Conservation (phyloP, 1,140 invertebrate species). For the Drosophila nasuta region DNA sequence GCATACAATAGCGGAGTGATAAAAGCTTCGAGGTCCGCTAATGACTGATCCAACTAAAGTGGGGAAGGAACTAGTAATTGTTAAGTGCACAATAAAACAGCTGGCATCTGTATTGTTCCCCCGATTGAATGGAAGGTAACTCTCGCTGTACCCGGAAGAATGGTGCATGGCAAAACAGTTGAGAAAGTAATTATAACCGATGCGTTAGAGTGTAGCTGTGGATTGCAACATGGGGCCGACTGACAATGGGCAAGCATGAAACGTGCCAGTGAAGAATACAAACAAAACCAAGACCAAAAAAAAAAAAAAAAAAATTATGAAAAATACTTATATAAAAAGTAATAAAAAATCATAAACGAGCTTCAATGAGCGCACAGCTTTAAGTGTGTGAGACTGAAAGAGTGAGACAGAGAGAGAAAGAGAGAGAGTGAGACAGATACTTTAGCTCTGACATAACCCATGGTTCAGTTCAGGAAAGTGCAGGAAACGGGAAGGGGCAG, state of each 20-base stretch:
- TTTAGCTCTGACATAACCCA: conserved; percentile 49
- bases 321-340: conserved; percentile 29
- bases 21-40: background rate
- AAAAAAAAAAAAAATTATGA: conserved; percentile 38
- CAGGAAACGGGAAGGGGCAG: background rate
- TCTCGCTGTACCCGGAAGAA: conserved; percentile 11
- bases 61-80: conserved; percentile 1
- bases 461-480: background rate
- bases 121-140: background rate
- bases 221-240: conserved; percentile 26
- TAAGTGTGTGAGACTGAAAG: background rate
- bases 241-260: conserved; percentile 55
- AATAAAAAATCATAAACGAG: conserved; percentile 49
- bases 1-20: background rate
- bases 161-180: conserved; percentile 6
- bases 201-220: conserved; percentile 21
- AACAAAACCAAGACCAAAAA: conserved; percentile 8
- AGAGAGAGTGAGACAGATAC: background rate
- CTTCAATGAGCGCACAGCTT: conserved; percentile 29
- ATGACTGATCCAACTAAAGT: background rate
- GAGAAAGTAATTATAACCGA: conserved; percentile 12
- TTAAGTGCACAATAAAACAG: conserved; percentile 16
- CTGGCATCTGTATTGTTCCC: conserved; percentile 28
- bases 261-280: conserved; percentile 56
- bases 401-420: background rate